phyloP scores from a whole-genome alignment of 2,888 invertebrate genomes.

The Lycaena phlaeas region DNA sequence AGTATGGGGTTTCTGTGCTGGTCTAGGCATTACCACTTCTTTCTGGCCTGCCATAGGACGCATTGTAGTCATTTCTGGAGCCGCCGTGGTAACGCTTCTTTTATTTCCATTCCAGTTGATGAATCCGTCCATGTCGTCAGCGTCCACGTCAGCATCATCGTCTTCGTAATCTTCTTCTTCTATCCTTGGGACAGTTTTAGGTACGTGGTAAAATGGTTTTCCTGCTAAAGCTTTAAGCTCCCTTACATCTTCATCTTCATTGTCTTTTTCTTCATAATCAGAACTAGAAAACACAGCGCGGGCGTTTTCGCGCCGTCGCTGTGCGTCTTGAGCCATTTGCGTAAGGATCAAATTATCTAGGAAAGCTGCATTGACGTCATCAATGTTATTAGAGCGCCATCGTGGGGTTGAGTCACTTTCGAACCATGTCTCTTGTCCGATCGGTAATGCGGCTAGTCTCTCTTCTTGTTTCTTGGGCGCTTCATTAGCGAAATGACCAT shows the following conservation, averaged over 20 bases:
- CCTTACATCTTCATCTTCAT: conserved; percentile 77
- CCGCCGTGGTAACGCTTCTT: conserved; percentile 52
- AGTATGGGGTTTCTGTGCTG: conserved; percentile 55
- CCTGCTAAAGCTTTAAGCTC: conserved; percentile 76
- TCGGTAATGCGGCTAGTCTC: conserved; percentile 73
- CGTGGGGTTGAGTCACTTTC: conserved; percentile 66
- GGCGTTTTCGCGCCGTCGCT: conserved; percentile 59
- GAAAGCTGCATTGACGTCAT: conserved; percentile 76
- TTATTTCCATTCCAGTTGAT: conserved; percentile 68
- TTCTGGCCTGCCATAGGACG: conserved; percentile 66
- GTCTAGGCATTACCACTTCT: conserved; percentile 76
- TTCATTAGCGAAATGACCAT: conserved; percentile 71
- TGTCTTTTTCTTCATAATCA: conserved; percentile 51
- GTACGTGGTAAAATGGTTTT: conserved; percentile 63
- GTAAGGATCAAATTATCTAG: conserved; percentile 78
- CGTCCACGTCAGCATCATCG: conserved; percentile 39
- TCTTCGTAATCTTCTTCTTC: conserved; percentile 60
- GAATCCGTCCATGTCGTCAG: conserved; percentile 46
- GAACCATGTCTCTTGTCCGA: conserved; percentile 79
- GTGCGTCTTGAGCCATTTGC: conserved; percentile 76
- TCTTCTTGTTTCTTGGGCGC: conserved; percentile 75
- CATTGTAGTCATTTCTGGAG: conserved; percentile 35
- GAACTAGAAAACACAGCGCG: conserved; percentile 54
- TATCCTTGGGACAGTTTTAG: conserved; percentile 52
- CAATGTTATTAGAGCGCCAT: conserved; percentile 55